These are phyloP conservation scores for Gymnarchus niloticus DNA, from an alignment of 2,113 vertebrate species.

Conservation along the genomic window DNA sequence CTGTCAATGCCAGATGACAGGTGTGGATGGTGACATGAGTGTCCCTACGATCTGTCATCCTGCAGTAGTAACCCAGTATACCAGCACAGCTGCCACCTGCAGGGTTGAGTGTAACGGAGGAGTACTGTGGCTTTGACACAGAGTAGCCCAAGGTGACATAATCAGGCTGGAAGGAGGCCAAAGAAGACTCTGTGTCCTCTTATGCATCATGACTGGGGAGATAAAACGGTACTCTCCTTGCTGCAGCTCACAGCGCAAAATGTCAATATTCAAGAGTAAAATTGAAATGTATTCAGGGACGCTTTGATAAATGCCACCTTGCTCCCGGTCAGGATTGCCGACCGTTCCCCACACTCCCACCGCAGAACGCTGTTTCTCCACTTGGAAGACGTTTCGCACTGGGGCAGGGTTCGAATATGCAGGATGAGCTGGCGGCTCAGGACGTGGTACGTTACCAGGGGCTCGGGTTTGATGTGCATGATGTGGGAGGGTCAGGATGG, in stretches of 20 bases:
- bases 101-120: neutral
- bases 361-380: slow-evolving; percentile 27
- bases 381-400: neutral
- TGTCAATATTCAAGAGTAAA: slow-evolving; percentile 3
- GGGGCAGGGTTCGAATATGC: neutral
- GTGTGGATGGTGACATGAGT: neutral
- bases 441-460: neutral
- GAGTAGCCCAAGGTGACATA: neutral
- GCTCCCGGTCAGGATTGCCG: slow-evolving; percentile 5
- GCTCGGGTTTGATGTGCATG: neutral
- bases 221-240: neutral
- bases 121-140: neutral
- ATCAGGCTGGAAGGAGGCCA: neutral
- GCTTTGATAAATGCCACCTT: neutral
- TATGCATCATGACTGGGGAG: neutral
- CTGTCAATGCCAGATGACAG: neutral
- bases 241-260: neutral
- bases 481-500: too few relatives aligned
- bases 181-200: neutral
- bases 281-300: neutral
- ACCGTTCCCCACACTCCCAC: slow-evolving; percentile 19
- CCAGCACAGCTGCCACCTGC: neutral
- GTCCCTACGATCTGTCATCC: neutral
- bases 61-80: neutral
- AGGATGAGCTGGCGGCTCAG: neutral